Evolutionary conservation across 2,797 vertebrate genomes (phyloP), one percentile per base, ranked within the genome.

Genomic region (Intellagama lesueurii): DNA sequence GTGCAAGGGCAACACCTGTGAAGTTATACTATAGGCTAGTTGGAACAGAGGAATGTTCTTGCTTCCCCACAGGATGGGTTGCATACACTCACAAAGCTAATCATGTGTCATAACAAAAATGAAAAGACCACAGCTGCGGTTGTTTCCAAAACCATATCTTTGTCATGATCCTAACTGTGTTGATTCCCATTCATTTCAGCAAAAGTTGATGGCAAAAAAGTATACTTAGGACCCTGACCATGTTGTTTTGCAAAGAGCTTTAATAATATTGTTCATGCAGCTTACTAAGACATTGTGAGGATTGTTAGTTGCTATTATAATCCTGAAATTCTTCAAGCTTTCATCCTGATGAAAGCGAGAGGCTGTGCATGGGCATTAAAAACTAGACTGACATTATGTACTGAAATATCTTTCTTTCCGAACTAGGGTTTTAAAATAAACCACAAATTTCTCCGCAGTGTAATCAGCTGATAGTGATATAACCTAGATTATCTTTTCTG

Each of bases 401-500:
- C 49, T 94, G 91, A 94, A 88, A 87, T 95, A 92, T 92, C 91
- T 94, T 93, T 87, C 85, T 77, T 93, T 87, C 93, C 93, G 93
- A 95, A 94, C 92, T 92, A 80, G 92, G 92, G 93, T 95, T 95
- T 96, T 96, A 96, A 96, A 96, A 96, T 96, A 95, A 96, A 93
- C 92, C 91, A 92, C 94, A 92, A 89, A 96, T 94, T 95, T 94
- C 92, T 93, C 90, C 8, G 93, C 94, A 93, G 66, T 91, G 90
- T 95, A 94, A 94, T 96, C 91, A 92, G 92, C 93, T 93, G 95
- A 94, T 96, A 94, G 92, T 93, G 94, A 92, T 95, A 94, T 94
- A 96, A 95, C 96, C 95, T 96, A 96, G 95, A 96, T 95, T 95
- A 96, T 95, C 93, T 94, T 93, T 96, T 96, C 92, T 89, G 95